These are phyloP conservation scores for Aurelia sp. DNA, from an alignment of 30 jellyfish, hydroid and myxozoan genomes.

Conservation along the genomic window DNA sequence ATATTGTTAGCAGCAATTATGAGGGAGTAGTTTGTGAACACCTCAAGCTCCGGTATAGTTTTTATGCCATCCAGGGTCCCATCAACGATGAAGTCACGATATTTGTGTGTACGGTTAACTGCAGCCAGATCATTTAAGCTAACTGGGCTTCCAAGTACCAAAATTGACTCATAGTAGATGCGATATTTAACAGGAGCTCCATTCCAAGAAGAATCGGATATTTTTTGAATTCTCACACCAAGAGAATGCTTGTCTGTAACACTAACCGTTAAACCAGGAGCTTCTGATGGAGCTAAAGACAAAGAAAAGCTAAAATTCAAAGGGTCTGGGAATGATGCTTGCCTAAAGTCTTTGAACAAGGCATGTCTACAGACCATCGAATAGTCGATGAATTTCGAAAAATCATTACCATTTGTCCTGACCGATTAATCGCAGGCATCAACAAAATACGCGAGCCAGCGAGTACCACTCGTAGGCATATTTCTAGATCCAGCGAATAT, in stretches of 20 bases:
- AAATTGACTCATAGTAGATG: conserved; percentile 31
- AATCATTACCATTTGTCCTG: no score
- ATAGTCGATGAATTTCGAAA: no score
- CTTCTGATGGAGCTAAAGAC: conserved; percentile 6
- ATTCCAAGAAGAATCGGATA: conserved; percentile 5
- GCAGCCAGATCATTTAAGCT: background rate
- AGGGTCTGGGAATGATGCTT: background rate
- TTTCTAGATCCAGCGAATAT: no score
- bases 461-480: no score
- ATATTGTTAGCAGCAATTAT: conserved; percentile 24
- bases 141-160: background rate
- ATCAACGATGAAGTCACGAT: conserved; percentile 1
- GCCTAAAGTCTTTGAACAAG: background rate
- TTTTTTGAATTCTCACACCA: background rate
- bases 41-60: conserved; percentile 18
- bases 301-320: background rate
- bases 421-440: no score
- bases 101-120: conserved; percentile 7
- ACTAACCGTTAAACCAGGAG: conserved; percentile 16
- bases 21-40: conserved; percentile 52
- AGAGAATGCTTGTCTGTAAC: background rate
- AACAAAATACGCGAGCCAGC: no score
- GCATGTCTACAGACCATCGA: no score
- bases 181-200: conserved; percentile 30
- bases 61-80: background rate